phyloP scores from a whole-genome alignment of 2,113 vertebrate genomes.

The Anolis sagrei region DNA sequence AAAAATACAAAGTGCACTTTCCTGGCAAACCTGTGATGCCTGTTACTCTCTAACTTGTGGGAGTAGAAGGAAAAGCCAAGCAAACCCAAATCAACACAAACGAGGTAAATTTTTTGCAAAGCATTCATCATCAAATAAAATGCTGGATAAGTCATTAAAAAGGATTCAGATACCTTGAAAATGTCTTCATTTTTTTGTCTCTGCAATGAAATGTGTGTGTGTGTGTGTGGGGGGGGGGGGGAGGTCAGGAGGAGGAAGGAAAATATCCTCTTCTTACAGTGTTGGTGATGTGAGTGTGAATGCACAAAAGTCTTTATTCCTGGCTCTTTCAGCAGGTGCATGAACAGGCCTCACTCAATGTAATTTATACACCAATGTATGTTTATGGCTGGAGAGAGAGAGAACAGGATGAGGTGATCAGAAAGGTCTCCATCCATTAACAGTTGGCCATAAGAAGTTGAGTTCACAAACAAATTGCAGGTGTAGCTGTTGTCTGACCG shows the following conservation, averaged over 20 bases:
- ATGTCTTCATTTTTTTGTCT: background rate
- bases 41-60: constrained; percentile 19
- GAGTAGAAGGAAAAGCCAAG: background rate
- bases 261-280: accelerated
- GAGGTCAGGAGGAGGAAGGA: background rate
- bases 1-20: constrained; percentile 12
- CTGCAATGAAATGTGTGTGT: accelerated
- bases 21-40: constrained; percentile 36
- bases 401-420: background rate
- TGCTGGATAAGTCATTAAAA: accelerated
- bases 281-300: background rate
- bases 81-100: constrained; percentile 16
- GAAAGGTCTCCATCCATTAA: constrained; percentile 61
- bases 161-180: accelerated
- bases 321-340: constrained; percentile 56
- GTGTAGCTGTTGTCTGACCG: constrained; percentile 65
- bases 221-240: too few relatives aligned
- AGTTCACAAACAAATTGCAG: constrained; percentile 72
- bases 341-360: background rate
- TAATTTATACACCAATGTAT: constrained; percentile 47
- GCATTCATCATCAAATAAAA: accelerated
- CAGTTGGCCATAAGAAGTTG: constrained; percentile 39
- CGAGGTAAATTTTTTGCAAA: background rate
- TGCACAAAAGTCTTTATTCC: constrained; percentile 6
- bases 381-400: background rate